These are phyloP conservation scores for Neoitamus cyanurus DNA, from an alignment of 2,888 invertebrate genomes.

Conservation along the genomic window DNA sequence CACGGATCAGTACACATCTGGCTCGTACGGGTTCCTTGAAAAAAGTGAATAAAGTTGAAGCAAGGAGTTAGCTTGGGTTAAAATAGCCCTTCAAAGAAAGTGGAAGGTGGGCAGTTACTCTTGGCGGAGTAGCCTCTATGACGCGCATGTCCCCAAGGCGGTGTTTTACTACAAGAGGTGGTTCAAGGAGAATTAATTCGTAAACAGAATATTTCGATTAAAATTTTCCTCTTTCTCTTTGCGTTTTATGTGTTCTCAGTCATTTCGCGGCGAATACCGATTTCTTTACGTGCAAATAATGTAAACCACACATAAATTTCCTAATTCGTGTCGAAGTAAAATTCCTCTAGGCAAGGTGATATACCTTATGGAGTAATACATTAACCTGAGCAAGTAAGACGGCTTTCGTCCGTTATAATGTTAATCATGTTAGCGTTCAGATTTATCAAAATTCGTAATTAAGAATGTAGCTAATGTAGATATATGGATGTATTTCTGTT, in stretches of 20 bases:
- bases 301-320: constrained; percentile 50
- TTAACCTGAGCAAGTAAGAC: not conserved
- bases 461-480: constrained; percentile 2
- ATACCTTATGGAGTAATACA: not conserved
- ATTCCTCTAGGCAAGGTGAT: constrained; percentile 11
- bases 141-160: constrained; percentile 20
- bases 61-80: not conserved
- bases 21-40: constrained; percentile 25
- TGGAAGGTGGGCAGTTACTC: not conserved
- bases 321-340: constrained; percentile 41
- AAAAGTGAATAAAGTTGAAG: constrained; percentile 46
- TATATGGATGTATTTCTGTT: constrained; percentile 24
- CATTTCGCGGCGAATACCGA: constrained; percentile 26
- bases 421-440: not conserved
- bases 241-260: constrained; percentile 9
- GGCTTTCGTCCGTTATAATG: not conserved
- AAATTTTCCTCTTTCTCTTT: not conserved
- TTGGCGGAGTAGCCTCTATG: not conserved
- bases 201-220: constrained; percentile 33
- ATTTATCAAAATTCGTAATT: not conserved
- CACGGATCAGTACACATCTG: constrained; percentile 41
- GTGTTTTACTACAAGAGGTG: constrained; percentile 6
- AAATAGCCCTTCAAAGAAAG: not conserved
- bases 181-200: constrained; percentile 24
- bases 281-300: constrained; percentile 51